Percentiles rank a stretch among this genome's conserved stretches.
Evolutionary conservation across 1,140 invertebrate genomes (phyloP).

Genomic region (Eriosoma lanigerum): DNA sequence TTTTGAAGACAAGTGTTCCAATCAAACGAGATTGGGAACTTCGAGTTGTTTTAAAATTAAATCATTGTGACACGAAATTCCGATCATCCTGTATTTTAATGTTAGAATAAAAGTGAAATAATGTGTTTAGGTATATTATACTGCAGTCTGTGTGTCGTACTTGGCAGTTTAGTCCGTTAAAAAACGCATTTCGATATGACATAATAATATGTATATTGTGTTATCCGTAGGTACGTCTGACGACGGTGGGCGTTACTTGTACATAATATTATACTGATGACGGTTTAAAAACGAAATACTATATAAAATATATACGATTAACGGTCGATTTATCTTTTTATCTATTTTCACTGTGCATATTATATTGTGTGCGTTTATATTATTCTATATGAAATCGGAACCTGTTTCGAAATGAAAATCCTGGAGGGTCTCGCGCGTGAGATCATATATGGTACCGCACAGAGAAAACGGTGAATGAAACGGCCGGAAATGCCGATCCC

Average conservation of each 20-base stretch:
- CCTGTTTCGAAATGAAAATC: constrained; percentile 47
- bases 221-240: too few species aligned
- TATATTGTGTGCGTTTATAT: neutral
- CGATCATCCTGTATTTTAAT: too few species aligned
- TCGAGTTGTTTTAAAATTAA: too few species aligned
- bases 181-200: neutral
- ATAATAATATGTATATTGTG: too few species aligned
- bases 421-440: neutral
- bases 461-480: constrained; percentile 35
- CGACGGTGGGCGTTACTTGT: neutral
- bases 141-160: too few species aligned
- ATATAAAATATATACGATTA: neutral
- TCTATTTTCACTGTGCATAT: neutral
- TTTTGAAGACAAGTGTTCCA: too few species aligned
- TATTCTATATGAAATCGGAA: constrained; percentile 39
- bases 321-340: constrained; percentile 48
- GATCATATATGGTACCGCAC: neutral
- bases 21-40: too few species aligned
- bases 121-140: too few species aligned
- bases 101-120: too few species aligned
- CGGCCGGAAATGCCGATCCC: constrained; percentile 51
- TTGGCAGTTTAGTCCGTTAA: too few species aligned
- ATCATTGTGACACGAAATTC: too few species aligned
- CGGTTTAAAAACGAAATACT: constrained; percentile 12
- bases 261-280: neutral